phyloP scores from a whole-genome alignment of 2,113 vertebrate species.

The Pituophis catenifer region DNA sequence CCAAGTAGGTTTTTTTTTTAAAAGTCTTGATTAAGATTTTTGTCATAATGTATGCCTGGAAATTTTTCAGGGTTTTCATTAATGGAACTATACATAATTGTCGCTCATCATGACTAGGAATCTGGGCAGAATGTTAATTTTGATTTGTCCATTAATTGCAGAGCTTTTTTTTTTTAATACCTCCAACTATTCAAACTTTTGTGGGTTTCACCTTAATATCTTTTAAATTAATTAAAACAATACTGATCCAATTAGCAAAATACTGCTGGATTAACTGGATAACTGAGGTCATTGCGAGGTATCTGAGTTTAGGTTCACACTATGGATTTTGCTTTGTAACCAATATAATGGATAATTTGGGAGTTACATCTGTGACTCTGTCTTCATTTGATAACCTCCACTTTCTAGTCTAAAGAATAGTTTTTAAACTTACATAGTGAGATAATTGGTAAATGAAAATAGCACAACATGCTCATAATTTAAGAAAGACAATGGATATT shows the following conservation, averaged over 20 bases:
- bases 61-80: background rate
- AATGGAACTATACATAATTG: background rate
- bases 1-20: background rate
- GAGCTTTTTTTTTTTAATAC: background rate
- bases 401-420: background rate
- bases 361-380: background rate
- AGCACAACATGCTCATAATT: constrained; percentile 19
- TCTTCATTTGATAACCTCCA: background rate
- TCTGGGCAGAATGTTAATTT: background rate
- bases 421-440: background rate
- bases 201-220: background rate
- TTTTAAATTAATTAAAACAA: background rate
- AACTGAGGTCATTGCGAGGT: background rate
- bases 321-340: background rate
- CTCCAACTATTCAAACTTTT: background rate
- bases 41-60: background rate
- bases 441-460: constrained; percentile 24
- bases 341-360: background rate
- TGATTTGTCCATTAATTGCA: background rate
- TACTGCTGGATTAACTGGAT: background rate
- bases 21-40: background rate
- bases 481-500: background rate
- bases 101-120: background rate
- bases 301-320: background rate
- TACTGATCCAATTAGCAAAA: background rate